phyloP scores from a whole-genome alignment of 2,888 invertebrate genomes.

The Nasonia oneida region DNA sequence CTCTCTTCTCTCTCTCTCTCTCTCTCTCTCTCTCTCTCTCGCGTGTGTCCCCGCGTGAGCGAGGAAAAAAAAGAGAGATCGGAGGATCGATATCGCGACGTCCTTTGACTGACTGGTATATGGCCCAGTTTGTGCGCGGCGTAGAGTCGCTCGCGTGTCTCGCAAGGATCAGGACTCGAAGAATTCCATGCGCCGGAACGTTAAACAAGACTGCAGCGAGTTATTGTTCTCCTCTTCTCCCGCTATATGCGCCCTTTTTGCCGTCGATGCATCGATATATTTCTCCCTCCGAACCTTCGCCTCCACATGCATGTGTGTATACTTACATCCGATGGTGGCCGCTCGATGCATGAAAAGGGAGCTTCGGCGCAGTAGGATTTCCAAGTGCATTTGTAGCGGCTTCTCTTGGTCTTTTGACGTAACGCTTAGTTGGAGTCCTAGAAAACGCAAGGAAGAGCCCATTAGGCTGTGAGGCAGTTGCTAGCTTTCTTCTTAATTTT shows the following conservation, averaged over 20 bases:
- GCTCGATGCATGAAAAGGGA: neutral
- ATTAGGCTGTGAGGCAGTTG: too few relatives aligned
- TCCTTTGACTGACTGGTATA: neutral
- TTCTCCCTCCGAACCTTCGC: too few relatives aligned
- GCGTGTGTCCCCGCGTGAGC: neutral
- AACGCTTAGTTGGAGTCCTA: neutral
- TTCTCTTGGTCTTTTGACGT: neutral
- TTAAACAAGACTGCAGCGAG: neutral
- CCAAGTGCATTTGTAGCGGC: neutral
- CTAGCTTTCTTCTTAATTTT: constrained; percentile 5
- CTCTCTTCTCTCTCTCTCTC: neutral
- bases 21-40: neutral
- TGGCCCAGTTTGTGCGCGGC: constrained; percentile 17
- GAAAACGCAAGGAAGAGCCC: neutral
- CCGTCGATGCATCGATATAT: too few relatives aligned
- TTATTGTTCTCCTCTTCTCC: neutral
- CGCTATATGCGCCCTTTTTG: too few relatives aligned
- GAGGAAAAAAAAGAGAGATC: neutral
- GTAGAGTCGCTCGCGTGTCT: constrained; percentile 21
- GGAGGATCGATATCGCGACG: neutral
- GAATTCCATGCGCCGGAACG: neutral
- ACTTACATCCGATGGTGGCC: neutral
- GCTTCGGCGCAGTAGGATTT: neutral
- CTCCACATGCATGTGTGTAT: neutral
- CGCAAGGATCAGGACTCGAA: constrained; percentile 19